phyloP scores from a whole-genome alignment of 37 sponge, comb jelly and placozoan genomes.

The Mnemiopsis leidyi region DNA sequence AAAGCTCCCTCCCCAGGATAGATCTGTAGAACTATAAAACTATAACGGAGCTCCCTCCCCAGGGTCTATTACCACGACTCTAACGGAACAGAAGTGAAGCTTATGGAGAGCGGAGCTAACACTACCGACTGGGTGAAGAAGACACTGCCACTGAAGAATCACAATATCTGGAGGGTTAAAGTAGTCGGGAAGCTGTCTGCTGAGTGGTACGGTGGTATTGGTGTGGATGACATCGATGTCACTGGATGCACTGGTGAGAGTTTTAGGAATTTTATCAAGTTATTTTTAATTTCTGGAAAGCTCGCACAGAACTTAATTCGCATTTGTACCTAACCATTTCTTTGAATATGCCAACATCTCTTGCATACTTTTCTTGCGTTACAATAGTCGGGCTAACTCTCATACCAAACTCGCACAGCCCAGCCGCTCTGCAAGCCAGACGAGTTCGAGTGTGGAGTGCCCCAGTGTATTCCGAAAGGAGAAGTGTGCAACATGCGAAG shows the following conservation, averaged over 20 bases:
- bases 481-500: constrained; percentile 48
- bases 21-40: too few species aligned
- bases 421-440: constrained; percentile 42
- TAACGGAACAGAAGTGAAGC: background rate
- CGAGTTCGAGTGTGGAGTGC: constrained; percentile 62
- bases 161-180: constrained; percentile 44
- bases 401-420: background rate
- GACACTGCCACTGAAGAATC: background rate
- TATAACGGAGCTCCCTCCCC: background rate
- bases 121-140: constrained; percentile 39
- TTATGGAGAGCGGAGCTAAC: background rate
- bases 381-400: too few species aligned
- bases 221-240: constrained; percentile 28
- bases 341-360: too few species aligned
- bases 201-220: constrained; percentile 62
- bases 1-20: too few species aligned
- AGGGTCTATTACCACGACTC: constrained; percentile 64
- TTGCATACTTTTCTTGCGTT: too few species aligned
- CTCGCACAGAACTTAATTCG: too few species aligned
- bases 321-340: too few species aligned
- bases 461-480: constrained; percentile 53
- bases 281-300: too few species aligned
- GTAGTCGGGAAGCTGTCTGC: constrained; percentile 22
- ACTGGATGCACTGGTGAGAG: constrained; percentile 18
- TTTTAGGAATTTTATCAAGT: too few species aligned